phyloP scores from a whole-genome alignment of 2,888 invertebrate genomes.

The Pherbina coryleti region DNA sequence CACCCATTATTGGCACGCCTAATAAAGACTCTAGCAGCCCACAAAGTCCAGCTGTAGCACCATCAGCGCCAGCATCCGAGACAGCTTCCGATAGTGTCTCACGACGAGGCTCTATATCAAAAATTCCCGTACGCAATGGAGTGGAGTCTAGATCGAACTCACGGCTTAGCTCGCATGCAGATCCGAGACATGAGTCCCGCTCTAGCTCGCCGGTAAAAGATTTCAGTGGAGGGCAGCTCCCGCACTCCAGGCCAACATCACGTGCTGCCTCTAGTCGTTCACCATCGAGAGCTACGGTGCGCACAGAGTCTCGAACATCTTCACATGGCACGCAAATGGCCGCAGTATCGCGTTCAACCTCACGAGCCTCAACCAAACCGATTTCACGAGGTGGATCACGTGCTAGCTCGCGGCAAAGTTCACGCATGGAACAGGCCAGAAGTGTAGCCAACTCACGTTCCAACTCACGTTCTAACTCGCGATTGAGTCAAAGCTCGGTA shows the following conservation, averaged over 20 bases:
- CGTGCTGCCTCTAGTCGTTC: conserved; percentile 57
- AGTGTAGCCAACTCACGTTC: conserved; percentile 56
- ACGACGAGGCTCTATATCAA: conserved; percentile 62
- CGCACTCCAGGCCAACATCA: conserved; percentile 54
- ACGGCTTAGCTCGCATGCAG: conserved; percentile 45
- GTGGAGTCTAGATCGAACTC: conserved; percentile 51
- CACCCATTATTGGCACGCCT: conserved; percentile 69
- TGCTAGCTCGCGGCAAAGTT: conserved; percentile 55
- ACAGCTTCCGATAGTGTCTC: conserved; percentile 53
- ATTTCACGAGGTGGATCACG: conserved; percentile 52
- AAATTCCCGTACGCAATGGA: conserved; percentile 62
- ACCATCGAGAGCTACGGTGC: conserved; percentile 53
- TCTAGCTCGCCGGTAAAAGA: conserved; percentile 47
- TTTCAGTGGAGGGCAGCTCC: conserved; percentile 39
- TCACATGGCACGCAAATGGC: conserved; percentile 52
- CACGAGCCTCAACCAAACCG: conserved; percentile 57
- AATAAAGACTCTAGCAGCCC: conserved; percentile 64
- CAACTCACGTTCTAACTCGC: conserved; percentile 57
- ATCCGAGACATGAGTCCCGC: conserved; percentile 53
- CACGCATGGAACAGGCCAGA: conserved; percentile 57
- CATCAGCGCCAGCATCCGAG: conserved; percentile 47
- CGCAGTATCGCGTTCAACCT: conserved; percentile 52
- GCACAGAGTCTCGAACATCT: conserved; percentile 50
- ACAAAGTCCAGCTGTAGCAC: conserved; percentile 53
- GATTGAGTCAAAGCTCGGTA: conserved; percentile 58